Percentiles rank a stretch among this genome's conserved stretches.
Conservation (phyloP, 2,888 invertebrate genomes). For the Hirudinaria manillensis region DNA sequence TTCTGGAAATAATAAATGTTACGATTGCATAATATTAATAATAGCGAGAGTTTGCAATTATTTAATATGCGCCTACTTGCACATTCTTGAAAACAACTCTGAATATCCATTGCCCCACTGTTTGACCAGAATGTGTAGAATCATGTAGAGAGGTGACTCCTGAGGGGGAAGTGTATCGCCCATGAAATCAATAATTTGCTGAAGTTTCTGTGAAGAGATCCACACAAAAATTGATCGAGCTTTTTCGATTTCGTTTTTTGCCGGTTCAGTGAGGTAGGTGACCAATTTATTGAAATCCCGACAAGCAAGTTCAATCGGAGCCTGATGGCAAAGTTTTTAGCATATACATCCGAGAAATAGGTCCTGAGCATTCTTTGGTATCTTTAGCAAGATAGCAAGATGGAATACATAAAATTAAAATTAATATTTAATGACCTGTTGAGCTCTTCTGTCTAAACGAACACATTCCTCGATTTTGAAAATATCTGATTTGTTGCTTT, state of each 20-base stretch:
- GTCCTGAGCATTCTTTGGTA: background rate
- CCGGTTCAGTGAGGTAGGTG: conserved; percentile 38
- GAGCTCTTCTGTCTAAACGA: conserved; percentile 19
- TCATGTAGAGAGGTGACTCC: conserved; percentile 33
- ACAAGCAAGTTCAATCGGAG: conserved; percentile 26
- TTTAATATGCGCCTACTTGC: conserved; percentile 38
- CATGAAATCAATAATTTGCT: conserved; percentile 38
- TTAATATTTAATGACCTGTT: background rate
- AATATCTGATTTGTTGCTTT: conserved; percentile 26
- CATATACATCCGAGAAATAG: background rate
- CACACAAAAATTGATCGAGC: conserved; percentile 44
- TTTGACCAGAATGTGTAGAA: conserved; percentile 30
- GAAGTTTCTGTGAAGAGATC: conserved; percentile 43
- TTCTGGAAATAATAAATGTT: conserved; percentile 33
- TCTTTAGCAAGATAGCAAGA: no score
- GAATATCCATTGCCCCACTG: conserved; percentile 42
- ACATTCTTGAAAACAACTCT: conserved; percentile 40
- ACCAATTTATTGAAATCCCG: conserved; percentile 27
- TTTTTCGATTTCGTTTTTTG: conserved; percentile 41
- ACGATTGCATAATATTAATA: background rate
- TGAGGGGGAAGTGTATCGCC: conserved; percentile 33
- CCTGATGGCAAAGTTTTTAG: conserved; percentile 11
- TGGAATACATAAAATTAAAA: background rate
- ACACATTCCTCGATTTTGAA: conserved; percentile 27
- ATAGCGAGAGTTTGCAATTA: no score